Percentiles rank a stretch among this genome's conserved stretches.
phyloP scores from a whole-genome alignment of 1,140 invertebrate species.

The Euglossa dilemma region DNA sequence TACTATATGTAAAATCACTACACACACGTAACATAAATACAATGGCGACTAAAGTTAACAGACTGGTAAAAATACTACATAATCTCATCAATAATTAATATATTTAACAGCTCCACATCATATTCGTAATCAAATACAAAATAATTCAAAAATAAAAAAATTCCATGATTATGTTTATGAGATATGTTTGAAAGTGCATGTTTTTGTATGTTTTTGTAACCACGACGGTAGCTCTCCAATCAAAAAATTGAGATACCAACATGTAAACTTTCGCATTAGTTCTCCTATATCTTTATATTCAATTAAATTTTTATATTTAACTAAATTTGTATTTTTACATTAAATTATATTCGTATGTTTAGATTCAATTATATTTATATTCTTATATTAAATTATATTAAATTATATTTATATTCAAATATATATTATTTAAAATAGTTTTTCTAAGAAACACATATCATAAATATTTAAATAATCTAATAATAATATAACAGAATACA shows the following conservation, averaged over 20 bases:
- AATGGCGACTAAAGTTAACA: slow-evolving; percentile 46
- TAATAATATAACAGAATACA: too few relatives aligned
- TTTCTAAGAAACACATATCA: not conserved
- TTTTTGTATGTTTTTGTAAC: not conserved
- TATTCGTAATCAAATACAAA: not conserved
- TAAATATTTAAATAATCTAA: not conserved
- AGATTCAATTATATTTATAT: too few relatives aligned
- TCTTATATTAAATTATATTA: too few relatives aligned
- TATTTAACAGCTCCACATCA: not conserved
- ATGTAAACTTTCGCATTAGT: not conserved
- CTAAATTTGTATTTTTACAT: too few relatives aligned
- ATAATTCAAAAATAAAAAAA: not conserved
- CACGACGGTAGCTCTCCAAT: not conserved
- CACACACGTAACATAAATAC: slow-evolving; percentile 38
- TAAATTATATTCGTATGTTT: too few relatives aligned
- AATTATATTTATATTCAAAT: too few relatives aligned
- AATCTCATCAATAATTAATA: not conserved
- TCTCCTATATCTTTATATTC: not conserved
- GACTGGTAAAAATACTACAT: not conserved
- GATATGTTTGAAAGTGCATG: not conserved
- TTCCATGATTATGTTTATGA: not conserved
- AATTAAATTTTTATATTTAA: too few relatives aligned
- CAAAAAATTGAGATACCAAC: slow-evolving; percentile 4
- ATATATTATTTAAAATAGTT: not conserved
- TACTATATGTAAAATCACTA: slow-evolving; percentile 11